Conservation (phyloP, 2,888 invertebrate species). For the Spisula solida region DNA sequence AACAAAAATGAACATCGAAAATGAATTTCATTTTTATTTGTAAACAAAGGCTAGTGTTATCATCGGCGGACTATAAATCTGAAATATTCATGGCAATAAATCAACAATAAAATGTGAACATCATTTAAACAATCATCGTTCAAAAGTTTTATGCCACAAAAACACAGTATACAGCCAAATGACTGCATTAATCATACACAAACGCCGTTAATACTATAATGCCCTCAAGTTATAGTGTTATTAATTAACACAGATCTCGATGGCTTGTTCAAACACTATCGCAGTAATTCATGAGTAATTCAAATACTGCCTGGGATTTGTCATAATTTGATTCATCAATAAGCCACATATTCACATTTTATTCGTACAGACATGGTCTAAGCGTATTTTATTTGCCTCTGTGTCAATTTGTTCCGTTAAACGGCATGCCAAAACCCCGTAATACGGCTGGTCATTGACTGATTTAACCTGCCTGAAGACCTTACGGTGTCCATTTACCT, state of each 20-base stretch:
- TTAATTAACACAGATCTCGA: constrained; percentile 14
- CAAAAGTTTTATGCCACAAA: not conserved
- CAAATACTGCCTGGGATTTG: not conserved
- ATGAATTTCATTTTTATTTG: too few relatives aligned
- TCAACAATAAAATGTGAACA: not conserved
- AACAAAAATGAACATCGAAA: too few relatives aligned
- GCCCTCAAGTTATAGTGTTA: not conserved
- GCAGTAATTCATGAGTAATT: not conserved
- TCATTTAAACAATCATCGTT: not conserved
- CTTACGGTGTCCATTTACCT: not conserved
- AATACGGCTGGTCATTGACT: not conserved
- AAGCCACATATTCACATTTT: not conserved
- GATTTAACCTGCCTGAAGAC: not conserved
- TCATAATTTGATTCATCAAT: not conserved
- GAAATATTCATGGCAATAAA: not conserved
- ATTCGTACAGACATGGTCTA: not conserved
- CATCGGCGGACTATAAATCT: too few relatives aligned
- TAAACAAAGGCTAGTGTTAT: too few relatives aligned
- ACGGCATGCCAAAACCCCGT: not conserved
- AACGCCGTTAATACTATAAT: not conserved
- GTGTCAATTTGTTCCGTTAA: not conserved
- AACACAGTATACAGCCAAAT: not conserved
- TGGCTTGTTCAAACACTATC: not conserved
- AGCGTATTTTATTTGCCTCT: not conserved
- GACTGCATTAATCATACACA: constrained; percentile 3